phyloP scores from a whole-genome alignment of 2,113 vertebrate genomes.

The Thinocorus orbignyianus region DNA sequence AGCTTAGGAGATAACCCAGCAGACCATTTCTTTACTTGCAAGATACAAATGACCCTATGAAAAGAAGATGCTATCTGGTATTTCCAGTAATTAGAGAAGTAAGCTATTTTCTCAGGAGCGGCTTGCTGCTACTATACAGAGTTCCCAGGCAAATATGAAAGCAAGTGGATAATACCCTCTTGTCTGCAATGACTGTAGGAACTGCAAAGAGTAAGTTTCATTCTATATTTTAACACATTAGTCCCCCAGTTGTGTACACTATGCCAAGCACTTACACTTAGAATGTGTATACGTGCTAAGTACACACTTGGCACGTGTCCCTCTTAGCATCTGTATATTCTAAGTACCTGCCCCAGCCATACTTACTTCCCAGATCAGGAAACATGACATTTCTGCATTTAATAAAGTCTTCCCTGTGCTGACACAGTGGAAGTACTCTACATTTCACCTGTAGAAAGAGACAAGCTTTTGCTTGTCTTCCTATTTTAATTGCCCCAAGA shows the following conservation, averaged over 20 bases:
- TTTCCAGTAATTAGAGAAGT: background rate
- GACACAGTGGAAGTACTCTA: background rate
- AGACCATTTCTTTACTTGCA: background rate
- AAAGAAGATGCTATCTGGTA: background rate
- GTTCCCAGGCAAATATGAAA: background rate
- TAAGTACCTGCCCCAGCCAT: background rate
- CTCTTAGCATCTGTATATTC: background rate
- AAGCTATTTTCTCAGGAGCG: background rate
- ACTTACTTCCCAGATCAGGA: background rate
- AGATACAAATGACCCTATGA: background rate
- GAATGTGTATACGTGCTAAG: background rate
- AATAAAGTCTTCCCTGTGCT: background rate
- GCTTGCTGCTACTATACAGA: background rate
- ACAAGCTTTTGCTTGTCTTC: background rate
- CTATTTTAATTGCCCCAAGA: background rate
- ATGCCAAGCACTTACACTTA: background rate
- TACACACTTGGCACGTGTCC: background rate
- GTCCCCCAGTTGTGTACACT: background rate
- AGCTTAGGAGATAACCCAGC: background rate
- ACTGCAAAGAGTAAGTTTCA: background rate
- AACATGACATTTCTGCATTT: background rate
- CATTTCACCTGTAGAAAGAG: background rate
- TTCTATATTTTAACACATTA: background rate
- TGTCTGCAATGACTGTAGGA: background rate
- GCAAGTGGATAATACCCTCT: background rate